Percentiles rank a stretch among this genome's conserved stretches.
Evolutionary conservation across 2,113 vertebrate species (phyloP).

Genomic region (Sphyrna mokarran): DNA sequence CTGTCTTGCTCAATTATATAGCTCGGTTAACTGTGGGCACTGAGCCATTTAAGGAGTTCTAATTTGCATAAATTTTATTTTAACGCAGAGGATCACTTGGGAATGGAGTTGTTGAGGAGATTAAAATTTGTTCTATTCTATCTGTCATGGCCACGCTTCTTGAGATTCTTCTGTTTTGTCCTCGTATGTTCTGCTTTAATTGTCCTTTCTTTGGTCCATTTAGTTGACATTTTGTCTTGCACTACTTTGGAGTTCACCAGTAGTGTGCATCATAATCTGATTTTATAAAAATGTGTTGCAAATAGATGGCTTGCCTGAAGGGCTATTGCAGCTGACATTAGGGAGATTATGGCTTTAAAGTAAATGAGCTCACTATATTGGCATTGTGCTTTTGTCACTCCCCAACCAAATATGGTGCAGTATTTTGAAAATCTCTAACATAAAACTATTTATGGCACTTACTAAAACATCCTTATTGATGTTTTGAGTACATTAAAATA

Average conservation of each 20-base stretch:
- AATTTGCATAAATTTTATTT: not conserved
- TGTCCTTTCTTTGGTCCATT: not conserved
- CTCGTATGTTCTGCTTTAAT: not conserved
- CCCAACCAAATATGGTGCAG: not conserved
- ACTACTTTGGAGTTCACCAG: not conserved
- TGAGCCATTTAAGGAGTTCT: not conserved
- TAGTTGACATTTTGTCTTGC: not conserved
- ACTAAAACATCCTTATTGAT: not conserved
- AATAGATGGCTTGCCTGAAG: not conserved
- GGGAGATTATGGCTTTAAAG: not conserved
- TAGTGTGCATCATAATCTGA: not conserved
- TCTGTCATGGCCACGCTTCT: not conserved
- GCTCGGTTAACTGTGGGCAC: not conserved
- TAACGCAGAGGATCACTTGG: not conserved
- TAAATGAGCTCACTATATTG: not conserved
- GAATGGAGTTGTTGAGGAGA: not conserved
- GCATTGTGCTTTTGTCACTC: not conserved
- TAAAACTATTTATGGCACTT: not conserved
- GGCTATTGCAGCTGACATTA: not conserved
- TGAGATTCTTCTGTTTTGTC: not conserved
- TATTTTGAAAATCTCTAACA: not conserved
- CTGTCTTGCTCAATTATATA: not conserved
- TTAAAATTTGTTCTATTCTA: not conserved
- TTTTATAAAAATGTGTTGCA: not conserved
- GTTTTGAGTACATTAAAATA: not conserved